Percentiles rank a stretch among this genome's conserved stretches.
Conservation (phyloP, 2,797 vertebrate species). For the Ctenopoma multispine region DNA sequence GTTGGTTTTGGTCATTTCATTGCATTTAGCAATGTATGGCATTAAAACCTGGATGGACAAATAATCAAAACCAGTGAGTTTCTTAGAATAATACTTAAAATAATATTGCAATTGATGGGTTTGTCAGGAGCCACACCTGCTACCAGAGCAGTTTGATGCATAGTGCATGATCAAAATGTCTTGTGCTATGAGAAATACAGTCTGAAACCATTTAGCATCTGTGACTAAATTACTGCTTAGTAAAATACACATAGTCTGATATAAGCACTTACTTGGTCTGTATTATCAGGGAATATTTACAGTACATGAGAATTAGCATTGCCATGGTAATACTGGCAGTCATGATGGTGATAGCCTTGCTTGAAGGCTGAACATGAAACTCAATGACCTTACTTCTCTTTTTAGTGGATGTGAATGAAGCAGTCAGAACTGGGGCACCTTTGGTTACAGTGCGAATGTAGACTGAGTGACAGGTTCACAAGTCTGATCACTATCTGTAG, state of each 20-base stretch:
- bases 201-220: not conserved
- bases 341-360: not conserved
- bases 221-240: not conserved
- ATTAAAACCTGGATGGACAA: too few species aligned
- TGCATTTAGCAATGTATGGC: too few species aligned
- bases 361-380: not conserved
- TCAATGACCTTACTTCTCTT: slow-evolving; percentile 10
- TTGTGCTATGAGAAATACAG: not conserved
- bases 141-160: not conserved
- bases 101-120: too few species aligned
- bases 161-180: not conserved
- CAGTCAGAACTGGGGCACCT: slow-evolving; percentile 33
- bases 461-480: slow-evolving; percentile 8
- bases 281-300: not conserved
- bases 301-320: not conserved
- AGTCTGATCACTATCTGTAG: slow-evolving; percentile 1
- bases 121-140: not conserved
- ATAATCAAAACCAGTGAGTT: too few species aligned
- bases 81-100: too few species aligned
- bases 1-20: too few species aligned
- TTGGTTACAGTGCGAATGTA: not conserved
- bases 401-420: slow-evolving; percentile 18
- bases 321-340: not conserved
- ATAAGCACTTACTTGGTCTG: not conserved
- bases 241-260: not conserved